Conservation (phyloP, 2,797 vertebrate species). For the Galago senegalensis region DNA sequence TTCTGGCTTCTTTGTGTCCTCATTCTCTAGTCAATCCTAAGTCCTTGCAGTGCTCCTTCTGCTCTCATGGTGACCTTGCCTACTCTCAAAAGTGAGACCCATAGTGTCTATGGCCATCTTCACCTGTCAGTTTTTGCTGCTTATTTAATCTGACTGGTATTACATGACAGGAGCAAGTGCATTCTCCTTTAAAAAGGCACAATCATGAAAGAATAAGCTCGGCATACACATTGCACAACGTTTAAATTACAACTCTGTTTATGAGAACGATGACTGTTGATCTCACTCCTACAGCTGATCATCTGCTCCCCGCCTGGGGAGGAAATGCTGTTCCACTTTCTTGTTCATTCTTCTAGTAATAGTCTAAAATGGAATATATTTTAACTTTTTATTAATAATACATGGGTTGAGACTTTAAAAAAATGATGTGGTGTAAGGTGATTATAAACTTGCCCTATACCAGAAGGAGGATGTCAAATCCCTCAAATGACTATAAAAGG, state of each 20-base stretch:
- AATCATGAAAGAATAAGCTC: not conserved
- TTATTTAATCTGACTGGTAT: not conserved
- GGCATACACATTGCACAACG: not conserved
- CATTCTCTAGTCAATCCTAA: not conserved
- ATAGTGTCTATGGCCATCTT: not conserved
- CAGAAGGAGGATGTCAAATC: not conserved
- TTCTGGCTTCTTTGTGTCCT: not conserved
- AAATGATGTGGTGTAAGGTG: not conserved
- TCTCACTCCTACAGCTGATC: not conserved
- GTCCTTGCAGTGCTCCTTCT: not conserved
- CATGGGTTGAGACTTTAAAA: not conserved
- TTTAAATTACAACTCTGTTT: not conserved
- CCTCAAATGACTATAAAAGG: not conserved
- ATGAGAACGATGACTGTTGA: not conserved
- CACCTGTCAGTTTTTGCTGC: not conserved
- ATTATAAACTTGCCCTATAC: not conserved
- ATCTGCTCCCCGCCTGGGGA: not conserved
- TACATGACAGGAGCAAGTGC: not conserved
- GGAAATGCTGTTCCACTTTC: not conserved
- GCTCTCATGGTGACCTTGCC: not conserved
- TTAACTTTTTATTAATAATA: not conserved
- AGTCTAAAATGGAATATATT: not conserved
- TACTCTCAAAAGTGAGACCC: not conserved
- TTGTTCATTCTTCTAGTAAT: not conserved
- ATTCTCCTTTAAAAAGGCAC: not conserved